Evolutionary conservation across 1,140 invertebrate genomes (phyloP), one percentile per base, ranked within the genome.

Genomic region (Anthonomus grandis): DNA sequence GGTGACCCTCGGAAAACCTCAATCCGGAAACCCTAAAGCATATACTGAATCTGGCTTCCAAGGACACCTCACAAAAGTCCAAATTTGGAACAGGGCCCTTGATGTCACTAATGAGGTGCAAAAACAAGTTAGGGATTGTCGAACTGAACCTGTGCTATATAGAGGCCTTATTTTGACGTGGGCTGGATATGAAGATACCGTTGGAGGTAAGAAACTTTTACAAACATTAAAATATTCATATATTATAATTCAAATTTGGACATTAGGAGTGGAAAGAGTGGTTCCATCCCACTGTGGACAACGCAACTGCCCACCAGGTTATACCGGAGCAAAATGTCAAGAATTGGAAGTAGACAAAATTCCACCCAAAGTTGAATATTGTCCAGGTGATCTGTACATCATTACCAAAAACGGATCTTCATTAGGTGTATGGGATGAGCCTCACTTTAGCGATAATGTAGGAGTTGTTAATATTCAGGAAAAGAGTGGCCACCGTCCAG

Each of bases 21-120:
- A 90, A 68, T 80, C 82, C 47, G 81, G 84, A 46, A 81, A 84
- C 67, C 75, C 83, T 5, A 88, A 87, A 64, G 82, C 86, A 0
- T 90, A 90, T 64, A 86, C 86, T 0, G 89, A 92, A 74, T 78
- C 84, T 13, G 93, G 93, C 8, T 98, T 98, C 84, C 90, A 94
- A 78, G 96, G 96, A 13, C 89, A 92, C 66, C 71, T 98, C 12
- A 96, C 92, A 19, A 93, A 96, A 75, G 87, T 97, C 18, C 93
- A 97, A 78, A 82, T 97, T 44, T 98, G 95, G 93, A 88, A 86
- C 61, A 80, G 93, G 36, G 88, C 90, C 27, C 75, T 98, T 1
- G 92, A 96, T 70, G 86, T 95, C 10, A 91, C 89, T 1, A 87
- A 87, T 59, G 95, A 98, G 78, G 90, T 97, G 57, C 93, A 97